These are phyloP conservation scores for Masticophis lateralis DNA, from an alignment of 2,797 vertebrate genomes.

Conservation along the genomic window DNA sequence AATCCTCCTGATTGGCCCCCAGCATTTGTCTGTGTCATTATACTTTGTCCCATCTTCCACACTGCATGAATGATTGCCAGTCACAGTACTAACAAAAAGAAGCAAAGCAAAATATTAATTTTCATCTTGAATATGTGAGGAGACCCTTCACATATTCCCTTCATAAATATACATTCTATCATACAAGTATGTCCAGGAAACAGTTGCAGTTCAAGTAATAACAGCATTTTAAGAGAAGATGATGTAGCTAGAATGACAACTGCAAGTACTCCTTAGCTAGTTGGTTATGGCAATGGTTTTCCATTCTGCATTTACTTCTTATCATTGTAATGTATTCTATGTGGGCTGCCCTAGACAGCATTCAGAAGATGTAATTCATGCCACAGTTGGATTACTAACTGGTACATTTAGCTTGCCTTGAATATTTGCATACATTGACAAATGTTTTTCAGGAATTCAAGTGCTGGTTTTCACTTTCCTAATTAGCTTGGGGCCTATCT, in stretches of 20 bases:
- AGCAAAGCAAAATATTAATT: slow-evolving; percentile 52
- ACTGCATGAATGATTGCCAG: slow-evolving; percentile 86
- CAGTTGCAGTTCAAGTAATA: not conserved
- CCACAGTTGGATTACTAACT: not conserved
- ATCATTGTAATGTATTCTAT: not conserved
- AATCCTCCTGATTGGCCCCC: slow-evolving; percentile 85
- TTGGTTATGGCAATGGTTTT: not conserved
- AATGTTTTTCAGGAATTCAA: not conserved
- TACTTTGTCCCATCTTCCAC: slow-evolving; percentile 80
- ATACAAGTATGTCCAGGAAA: not conserved
- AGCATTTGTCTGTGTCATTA: slow-evolving; percentile 91
- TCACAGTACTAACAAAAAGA: slow-evolving; percentile 65
- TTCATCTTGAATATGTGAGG: slow-evolving; percentile 25
- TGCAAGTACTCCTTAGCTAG: not conserved
- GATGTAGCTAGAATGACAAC: not conserved
- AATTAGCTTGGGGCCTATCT: not conserved
- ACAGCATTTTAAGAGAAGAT: not conserved
- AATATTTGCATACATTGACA: not conserved
- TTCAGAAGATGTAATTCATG: not conserved
- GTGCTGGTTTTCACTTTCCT: not conserved
- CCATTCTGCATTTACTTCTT: not conserved
- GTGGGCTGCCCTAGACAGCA: not conserved
- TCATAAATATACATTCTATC: not conserved
- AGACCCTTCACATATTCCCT: not conserved
- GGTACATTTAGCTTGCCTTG: not conserved